phyloP scores from a whole-genome alignment of 2,888 invertebrate genomes.

The Boloria selene region DNA sequence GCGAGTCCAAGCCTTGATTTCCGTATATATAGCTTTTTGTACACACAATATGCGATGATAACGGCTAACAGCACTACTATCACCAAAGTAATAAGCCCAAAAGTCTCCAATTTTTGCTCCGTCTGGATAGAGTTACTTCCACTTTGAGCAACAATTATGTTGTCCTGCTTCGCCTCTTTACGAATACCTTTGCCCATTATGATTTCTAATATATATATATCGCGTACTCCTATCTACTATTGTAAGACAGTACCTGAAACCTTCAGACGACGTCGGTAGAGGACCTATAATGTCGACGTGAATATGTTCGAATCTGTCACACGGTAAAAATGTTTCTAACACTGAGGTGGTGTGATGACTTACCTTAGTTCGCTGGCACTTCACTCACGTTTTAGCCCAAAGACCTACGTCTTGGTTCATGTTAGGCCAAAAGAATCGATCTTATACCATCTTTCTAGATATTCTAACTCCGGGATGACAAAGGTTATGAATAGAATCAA shows the following conservation, averaged over 20 bases:
- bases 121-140: no score
- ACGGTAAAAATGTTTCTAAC: slow-evolving; percentile 4
- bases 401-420: slow-evolving; percentile 25
- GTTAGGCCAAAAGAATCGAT: slow-evolving; percentile 25
- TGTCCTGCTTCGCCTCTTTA: no score
- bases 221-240: slow-evolving; percentile 41
- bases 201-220: slow-evolving; percentile 28
- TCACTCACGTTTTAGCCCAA: slow-evolving; percentile 28
- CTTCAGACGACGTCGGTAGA: slow-evolving; percentile 14
- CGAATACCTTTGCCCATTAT: no score
- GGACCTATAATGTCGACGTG: slow-evolving; percentile 38
- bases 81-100: no score
- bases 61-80: no score
- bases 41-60: no score
- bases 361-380: slow-evolving; percentile 20
- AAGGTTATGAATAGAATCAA: slow-evolving; percentile 25
- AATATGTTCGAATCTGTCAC: slow-evolving; percentile 15
- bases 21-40: no score
- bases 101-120: no score
- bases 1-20: no score
- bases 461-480: slow-evolving; percentile 33
- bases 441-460: slow-evolving; percentile 18
- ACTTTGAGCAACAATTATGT: no score
- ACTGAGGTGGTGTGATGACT: slow-evolving; percentile 2
- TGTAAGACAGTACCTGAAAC: slow-evolving; percentile 36